Percentiles rank a stretch among this genome's conserved stretches.
Evolutionary conservation across 2,113 vertebrate species (phyloP).

Genomic region (Murina feae): DNA sequence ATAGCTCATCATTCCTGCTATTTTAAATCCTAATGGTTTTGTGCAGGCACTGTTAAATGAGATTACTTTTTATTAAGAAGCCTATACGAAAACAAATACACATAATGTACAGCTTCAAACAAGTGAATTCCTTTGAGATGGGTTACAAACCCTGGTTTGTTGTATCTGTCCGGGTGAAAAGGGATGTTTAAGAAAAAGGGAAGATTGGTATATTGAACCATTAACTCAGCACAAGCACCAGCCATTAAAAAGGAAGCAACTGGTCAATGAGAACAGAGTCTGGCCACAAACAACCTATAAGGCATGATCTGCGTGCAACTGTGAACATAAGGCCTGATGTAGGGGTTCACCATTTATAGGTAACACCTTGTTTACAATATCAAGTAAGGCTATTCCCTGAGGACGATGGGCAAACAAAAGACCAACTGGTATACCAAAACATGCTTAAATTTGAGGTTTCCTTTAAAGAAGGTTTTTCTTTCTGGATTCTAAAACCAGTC

Average conservation of each 20-base stretch:
- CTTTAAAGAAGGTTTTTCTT: neutral
- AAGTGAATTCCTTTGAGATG: neutral
- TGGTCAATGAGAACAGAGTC: neutral
- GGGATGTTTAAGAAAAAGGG: neutral
- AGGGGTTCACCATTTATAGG: rapidly evolving
- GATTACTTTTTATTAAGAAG: constrained; percentile 36
- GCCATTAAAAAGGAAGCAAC: neutral
- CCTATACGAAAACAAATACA: neutral
- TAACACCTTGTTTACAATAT: neutral
- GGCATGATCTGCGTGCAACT: neutral
- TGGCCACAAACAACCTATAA: neutral
- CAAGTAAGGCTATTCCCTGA: neutral
- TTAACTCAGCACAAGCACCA: neutral
- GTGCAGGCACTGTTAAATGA: constrained; percentile 42
- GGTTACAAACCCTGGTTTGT: neutral
- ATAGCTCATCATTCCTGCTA: constrained; percentile 20
- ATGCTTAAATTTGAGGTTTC: neutral
- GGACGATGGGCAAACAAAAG: neutral
- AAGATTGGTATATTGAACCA: neutral
- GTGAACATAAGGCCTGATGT: neutral
- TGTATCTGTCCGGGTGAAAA: neutral
- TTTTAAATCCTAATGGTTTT: constrained; percentile 48
- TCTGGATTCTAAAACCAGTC: neutral
- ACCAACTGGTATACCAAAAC: neutral
- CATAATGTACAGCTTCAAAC: neutral